Percentiles rank a stretch among this genome's conserved stretches.
These are phyloP conservation scores for Acanthaster planci DNA, from an alignment of 35 echinoderm and acorn worm genomes.

Conservation along the genomic window DNA sequence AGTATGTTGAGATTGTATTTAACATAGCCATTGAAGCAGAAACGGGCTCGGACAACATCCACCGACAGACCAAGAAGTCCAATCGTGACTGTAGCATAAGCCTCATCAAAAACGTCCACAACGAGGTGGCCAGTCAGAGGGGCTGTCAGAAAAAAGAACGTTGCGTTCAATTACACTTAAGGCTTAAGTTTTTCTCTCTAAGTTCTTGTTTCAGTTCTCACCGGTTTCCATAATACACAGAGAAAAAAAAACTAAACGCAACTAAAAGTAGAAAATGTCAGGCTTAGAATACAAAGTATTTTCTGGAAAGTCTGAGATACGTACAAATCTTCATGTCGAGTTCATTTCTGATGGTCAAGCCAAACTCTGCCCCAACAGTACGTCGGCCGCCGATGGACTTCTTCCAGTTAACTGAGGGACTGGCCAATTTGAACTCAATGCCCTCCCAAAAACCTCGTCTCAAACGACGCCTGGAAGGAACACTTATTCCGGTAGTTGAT, in stretches of 20 bases:
- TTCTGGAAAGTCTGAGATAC: too few species aligned
- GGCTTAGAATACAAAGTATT: too few species aligned
- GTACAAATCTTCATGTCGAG: slow-evolving; percentile 19
- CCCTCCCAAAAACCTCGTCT: slow-evolving; percentile 24
- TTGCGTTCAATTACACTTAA: neutral
- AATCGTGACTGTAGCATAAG: neutral
- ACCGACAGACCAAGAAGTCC: neutral
- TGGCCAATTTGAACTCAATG: neutral
- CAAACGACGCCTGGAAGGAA: neutral
- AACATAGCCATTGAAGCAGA: slow-evolving; percentile 13
- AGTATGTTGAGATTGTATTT: slow-evolving; percentile 18
- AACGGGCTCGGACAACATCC: neutral
- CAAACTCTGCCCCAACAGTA: neutral
- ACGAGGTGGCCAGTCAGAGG: neutral
- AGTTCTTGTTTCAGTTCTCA: too few species aligned
- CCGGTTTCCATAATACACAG: too few species aligned
- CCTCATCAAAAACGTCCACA: neutral
- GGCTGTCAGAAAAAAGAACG: neutral
- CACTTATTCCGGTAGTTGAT: neutral
- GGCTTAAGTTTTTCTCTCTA: too few species aligned
- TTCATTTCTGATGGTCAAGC: slow-evolving; percentile 5
- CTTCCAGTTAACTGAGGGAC: slow-evolving; percentile 10
- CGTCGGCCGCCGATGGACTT: neutral
- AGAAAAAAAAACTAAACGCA: too few species aligned
- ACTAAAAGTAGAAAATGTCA: too few species aligned